Percentiles rank a stretch among this genome's conserved stretches.
Evolutionary conservation across 2,113 vertebrate genomes (phyloP).

Genomic region (Trogon melanurus): DNA sequence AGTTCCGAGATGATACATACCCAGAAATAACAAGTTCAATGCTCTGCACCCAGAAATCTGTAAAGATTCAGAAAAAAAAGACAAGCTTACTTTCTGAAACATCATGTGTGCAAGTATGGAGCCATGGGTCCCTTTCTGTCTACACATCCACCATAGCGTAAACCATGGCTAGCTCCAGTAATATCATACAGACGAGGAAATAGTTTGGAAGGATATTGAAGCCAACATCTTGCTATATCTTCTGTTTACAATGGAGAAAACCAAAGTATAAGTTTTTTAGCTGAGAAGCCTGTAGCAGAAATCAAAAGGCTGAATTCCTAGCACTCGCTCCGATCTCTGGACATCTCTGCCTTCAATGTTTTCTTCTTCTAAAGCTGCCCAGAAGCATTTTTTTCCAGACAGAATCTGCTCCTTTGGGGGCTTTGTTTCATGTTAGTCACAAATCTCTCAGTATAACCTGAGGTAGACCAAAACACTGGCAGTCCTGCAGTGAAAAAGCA

Average conservation of each 20-base stretch:
- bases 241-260: neutral
- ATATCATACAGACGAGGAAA: neutral
- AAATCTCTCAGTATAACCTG: constrained; percentile 35
- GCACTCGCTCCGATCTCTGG: neutral
- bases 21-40: neutral
- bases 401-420: constrained; percentile 19
- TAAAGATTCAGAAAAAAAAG: neutral
- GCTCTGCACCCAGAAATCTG: neutral
- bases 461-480: constrained; percentile 47
- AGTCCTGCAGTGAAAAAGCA: constrained; percentile 45
- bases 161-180: neutral
- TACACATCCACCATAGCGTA: neutral
- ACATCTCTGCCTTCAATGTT: constrained; percentile 20
- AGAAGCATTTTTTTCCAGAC: constrained; percentile 30
- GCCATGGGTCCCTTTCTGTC: neutral
- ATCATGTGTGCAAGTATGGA: neutral
- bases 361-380: constrained; percentile 22
- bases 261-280: neutral
- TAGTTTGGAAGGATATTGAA: neutral
- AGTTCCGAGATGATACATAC: neutral
- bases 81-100: neutral
- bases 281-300: constrained; percentile 4
- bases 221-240: neutral
- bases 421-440: constrained; percentile 54
- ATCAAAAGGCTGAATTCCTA: neutral